phyloP scores from a whole-genome alignment of 2,888 invertebrate genomes.

The Leucania comma region DNA sequence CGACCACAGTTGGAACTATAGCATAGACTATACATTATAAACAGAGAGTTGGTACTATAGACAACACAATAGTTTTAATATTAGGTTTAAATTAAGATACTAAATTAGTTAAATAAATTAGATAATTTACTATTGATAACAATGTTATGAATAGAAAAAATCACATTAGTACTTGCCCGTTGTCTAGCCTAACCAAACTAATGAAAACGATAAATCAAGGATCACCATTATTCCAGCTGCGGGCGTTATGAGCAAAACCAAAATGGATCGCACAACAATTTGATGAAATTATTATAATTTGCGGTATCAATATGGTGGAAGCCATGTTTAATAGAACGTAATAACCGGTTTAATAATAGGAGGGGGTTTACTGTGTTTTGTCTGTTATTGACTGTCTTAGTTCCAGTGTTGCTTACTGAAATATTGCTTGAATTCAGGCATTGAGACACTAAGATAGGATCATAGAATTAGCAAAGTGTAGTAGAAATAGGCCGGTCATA shows the following conservation, averaged over 20 bases:
- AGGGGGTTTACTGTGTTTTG: neutral
- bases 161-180: no score
- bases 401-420: neutral
- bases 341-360: neutral
- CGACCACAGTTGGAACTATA: no score
- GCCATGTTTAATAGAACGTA: constrained; percentile 8
- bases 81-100: no score
- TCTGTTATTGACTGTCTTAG: neutral
- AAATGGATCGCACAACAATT: constrained; percentile 11
- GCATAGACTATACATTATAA: no score
- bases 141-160: no score
- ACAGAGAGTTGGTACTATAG: no score
- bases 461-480: no score
- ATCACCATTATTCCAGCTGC: neutral
- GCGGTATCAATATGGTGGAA: constrained; percentile 5
- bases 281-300: constrained; percentile 27
- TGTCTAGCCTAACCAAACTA: neutral
- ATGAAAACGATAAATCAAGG: constrained; percentile 1
- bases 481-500: no score
- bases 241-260: neutral
- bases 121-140: no score
- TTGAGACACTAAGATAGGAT: no score
- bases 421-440: neutral
- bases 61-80: no score
- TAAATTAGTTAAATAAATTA: no score